Conservation (phyloP, 2,113 vertebrate species). For the Sisor rabdophorus region DNA sequence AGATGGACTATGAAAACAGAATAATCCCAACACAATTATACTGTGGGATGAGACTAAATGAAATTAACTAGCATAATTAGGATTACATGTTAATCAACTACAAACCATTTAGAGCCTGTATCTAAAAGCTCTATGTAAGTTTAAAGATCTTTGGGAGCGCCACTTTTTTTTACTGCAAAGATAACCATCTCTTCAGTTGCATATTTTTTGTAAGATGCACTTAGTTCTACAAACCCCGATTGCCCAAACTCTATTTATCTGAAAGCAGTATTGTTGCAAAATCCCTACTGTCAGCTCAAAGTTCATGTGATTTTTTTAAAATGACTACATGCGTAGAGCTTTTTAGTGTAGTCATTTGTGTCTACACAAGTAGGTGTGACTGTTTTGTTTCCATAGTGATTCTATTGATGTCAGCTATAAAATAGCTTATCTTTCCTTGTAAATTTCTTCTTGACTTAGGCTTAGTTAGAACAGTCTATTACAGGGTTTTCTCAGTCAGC, state of each 20-base stretch:
- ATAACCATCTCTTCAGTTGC: neutral
- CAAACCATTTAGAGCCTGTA: neutral
- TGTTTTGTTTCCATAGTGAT: constrained; percentile 17
- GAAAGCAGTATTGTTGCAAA: constrained; percentile 13
- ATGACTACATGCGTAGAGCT: neutral
- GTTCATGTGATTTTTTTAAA: neutral
- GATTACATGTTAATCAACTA: neutral
- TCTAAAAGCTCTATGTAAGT: neutral
- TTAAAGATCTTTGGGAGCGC: neutral
- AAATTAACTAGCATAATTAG: neutral
- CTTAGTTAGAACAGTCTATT: neutral
- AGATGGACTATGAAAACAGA: neutral
- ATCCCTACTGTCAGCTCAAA: too few species aligned
- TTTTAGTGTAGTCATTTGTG: neutral
- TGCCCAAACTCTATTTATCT: neutral
- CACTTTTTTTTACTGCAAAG: neutral
- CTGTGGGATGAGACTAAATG: neutral
- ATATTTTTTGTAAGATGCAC: neutral
- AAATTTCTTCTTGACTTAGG: neutral
- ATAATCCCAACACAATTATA: neutral
- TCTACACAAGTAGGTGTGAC: neutral
- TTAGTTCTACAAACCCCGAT: neutral
- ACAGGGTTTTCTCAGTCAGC: neutral
- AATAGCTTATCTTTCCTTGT: neutral
- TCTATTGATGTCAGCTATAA: neutral